Base-by-base conservation (phyloP, 2,113 vertebrate genomes). In the Menidia beryllina region DNA sequence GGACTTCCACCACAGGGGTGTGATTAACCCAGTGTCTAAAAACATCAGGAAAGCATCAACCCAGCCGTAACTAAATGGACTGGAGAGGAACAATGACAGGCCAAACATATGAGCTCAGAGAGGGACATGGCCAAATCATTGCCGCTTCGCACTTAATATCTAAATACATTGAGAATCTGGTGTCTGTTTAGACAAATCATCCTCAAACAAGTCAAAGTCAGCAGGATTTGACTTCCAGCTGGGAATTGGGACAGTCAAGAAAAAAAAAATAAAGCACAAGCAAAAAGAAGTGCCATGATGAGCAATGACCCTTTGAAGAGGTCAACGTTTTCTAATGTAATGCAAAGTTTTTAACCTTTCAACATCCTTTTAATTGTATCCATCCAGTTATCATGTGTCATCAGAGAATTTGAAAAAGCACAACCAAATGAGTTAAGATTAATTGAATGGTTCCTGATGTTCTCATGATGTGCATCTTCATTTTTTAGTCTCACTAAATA, bases 101-200 rank as follows among this genome's bases (percentile, higher is more conserved):
- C 87, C 81, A 92, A 94, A 94, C 93, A 94, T 61, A 93, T 94
- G 93, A 94, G 87, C 87, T 94, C 93, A 94, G 75, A 27, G 36
- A 73, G 75, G 78, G 82, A 81, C 55, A 39, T 34, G 64, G 79
- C 38, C 87, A 86, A 82, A 89, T 77, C 82, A 87, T 80, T 83
- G 50, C 66, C 48, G 74, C 75, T 83, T 86, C 80, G 79, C 83
- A 83, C 79, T 78, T 68, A 72, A 75, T 66, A 51, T 85, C 48
- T 79, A 73, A 79, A 84, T 67, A 72, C 75, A 60, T 30, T 58
- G 80, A 73, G 70, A 61, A 75, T 78, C 69, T 70, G 69, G 59
- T 72, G 69, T 71, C 36, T 87, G 88, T 90, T 91, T 89, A 30
- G 69, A 90, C 71, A 87, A 83, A 71, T 84, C 81, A 82, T 87